These are phyloP conservation scores for Heteractis magnifica DNA, from an alignment of 92 coral and sea anemone genomes.

Conservation along the genomic window DNA sequence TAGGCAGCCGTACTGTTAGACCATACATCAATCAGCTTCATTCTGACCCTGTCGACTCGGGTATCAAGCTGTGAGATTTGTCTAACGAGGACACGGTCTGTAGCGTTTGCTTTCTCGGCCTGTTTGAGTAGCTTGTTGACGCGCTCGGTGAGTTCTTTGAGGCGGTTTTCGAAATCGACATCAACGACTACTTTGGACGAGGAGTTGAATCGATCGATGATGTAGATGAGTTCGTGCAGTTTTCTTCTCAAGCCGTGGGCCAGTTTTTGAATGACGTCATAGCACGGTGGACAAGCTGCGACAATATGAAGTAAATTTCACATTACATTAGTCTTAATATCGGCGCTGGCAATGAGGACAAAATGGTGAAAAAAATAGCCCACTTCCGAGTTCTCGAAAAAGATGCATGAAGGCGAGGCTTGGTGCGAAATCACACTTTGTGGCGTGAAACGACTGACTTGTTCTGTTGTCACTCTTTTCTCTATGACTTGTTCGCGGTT, in stretches of 20 bases:
- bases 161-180: conserved; percentile 63
- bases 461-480: too few relatives aligned
- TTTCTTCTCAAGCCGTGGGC: conserved; percentile 68
- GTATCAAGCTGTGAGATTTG: conserved; percentile 14
- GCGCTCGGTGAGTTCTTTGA: conserved; percentile 58
- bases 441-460: too few relatives aligned
- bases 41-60: conserved; percentile 40
- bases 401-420: too few relatives aligned
- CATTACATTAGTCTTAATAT: background rate
- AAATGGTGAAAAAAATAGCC: background rate
- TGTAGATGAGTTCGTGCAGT: conserved; percentile 62
- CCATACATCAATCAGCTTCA: conserved; percentile 49
- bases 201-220: conserved; percentile 61
- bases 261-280: conserved; percentile 69
- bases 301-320: background rate
- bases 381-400: too few relatives aligned
- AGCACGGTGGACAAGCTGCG: conserved; percentile 94
- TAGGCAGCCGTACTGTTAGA: conserved; percentile 50
- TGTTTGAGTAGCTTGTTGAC: conserved; percentile 61
- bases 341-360: background rate
- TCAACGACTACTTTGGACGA: conserved; percentile 48
- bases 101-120: conserved; percentile 78
- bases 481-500: too few relatives aligned
- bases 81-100: conserved; percentile 64
- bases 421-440: too few relatives aligned